Percentiles rank a stretch among this genome's conserved stretches.
Conservation (phyloP, 2,888 invertebrate species). For the Creontiades dilutus region DNA sequence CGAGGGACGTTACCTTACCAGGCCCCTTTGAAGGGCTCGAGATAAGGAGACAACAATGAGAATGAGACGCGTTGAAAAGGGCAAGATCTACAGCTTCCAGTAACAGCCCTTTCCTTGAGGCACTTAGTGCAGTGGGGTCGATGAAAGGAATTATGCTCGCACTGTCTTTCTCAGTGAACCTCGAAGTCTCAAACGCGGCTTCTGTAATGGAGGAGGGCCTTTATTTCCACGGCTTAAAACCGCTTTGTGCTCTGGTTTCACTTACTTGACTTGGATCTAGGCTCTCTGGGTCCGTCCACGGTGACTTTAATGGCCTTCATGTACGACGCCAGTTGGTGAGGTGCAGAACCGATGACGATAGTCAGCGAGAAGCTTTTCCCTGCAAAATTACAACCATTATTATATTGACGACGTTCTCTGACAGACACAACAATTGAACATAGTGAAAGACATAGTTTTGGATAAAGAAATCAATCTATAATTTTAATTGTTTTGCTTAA, state of each 20-base stretch:
- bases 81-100: slow-evolving; percentile 30
- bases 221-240: not conserved
- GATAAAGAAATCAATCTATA: no score
- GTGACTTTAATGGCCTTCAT: slow-evolving; percentile 99
- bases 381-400: slow-evolving; percentile 77
- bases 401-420: no score
- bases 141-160: slow-evolving; percentile 29
- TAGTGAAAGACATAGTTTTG: no score
- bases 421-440: no score
- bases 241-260: slow-evolving; percentile 76
- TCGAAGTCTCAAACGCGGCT: not conserved
- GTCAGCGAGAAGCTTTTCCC: slow-evolving; percentile 96
- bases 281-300: slow-evolving; percentile 98
- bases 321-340: slow-evolving; percentile 94
- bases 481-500: no score
- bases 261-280: slow-evolving; percentile 95
- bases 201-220: not conserved
- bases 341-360: slow-evolving; percentile 91
- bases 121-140: slow-evolving; percentile 20
- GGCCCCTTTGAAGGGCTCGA: slow-evolving; percentile 38
- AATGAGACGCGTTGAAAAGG: slow-evolving; percentile 48
- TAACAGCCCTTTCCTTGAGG: slow-evolving; percentile 30
- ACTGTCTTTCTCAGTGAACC: slow-evolving; percentile 6
- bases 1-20: slow-evolving; percentile 1
- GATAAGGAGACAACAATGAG: slow-evolving; percentile 59